Evolutionary conservation across 2,888 invertebrate species (phyloP), one percentile per base, ranked within the genome.

Genomic region (Eudasyphora cyanicolor): DNA sequence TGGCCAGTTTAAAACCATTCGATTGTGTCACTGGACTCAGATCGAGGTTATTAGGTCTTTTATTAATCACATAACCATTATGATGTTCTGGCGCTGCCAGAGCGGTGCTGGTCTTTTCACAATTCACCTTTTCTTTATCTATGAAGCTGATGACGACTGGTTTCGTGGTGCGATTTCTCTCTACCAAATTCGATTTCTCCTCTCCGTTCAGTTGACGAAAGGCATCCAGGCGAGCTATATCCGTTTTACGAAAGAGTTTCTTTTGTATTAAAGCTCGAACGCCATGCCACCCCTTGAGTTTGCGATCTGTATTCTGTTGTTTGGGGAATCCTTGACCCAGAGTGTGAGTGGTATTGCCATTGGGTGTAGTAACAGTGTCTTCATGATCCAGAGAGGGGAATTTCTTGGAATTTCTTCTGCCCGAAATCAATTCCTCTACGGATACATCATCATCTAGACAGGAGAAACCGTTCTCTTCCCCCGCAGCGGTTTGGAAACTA

Each of bases 281-380:
- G 1, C 92, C 91, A 82, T 92, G 90, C 92, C 92, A 92, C 6
- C 92, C 92, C 5, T 90, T 88, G 0, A 91, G 87, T 82, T 91
- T 92, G 17, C 89, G 90, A 80, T 92, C 92, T 0, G 91, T 90
- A 75, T 92, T 92, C 62, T 92, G 92, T 54, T 92, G 91, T 78
- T 92, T 92, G 49, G 92, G 92, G 60, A 92, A 92, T 4, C 92
- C 92, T 84, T 92, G 90, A 0, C 92, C 92, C 88, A 92, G n/a
- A n/a, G n/a, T 87, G 51, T 89, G 82, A 2, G 67, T 32, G 54
- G 82, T 21, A n/a, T 32, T 24, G 6, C 51, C 67, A 21, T 54
- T 71, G n/a, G 10, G 1, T 27, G 4, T 3, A 21, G 62, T 81
- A 17, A 60, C 32, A 8, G 71, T 60, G 27, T 83, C 82, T 82